Conservation (phyloP, 2,888 invertebrate genomes). For the Helicoverpa assulta region DNA sequence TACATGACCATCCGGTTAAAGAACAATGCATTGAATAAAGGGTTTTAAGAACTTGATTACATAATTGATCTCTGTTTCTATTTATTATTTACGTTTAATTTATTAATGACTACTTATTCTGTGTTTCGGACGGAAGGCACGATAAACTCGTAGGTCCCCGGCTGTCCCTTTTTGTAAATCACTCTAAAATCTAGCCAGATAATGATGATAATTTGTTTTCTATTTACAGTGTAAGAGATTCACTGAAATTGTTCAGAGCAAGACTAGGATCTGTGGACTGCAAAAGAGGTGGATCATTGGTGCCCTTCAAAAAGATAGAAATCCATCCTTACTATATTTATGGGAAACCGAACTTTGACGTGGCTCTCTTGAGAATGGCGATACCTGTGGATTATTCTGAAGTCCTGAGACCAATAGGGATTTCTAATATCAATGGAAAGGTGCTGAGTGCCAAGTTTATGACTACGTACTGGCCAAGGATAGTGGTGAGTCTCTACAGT, state of each 20-base stretch:
- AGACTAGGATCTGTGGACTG: conserved; percentile 81
- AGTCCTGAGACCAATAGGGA: conserved; percentile 71
- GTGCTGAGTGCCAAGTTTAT: conserved; percentile 77
- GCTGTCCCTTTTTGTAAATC: too few relatives aligned
- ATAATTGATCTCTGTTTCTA: too few relatives aligned
- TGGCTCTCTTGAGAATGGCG: conserved; percentile 75
- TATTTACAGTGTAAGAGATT: conserved; percentile 78
- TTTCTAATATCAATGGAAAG: conserved; percentile 69
- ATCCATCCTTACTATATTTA: conserved; percentile 76
- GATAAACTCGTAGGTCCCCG: too few relatives aligned
- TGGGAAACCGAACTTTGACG: conserved; percentile 73
- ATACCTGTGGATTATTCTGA: conserved; percentile 61
- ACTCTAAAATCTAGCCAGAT: too few relatives aligned
- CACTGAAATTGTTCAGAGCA: conserved; percentile 77
- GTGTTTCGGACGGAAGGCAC: too few relatives aligned
- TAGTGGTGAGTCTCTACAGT: conserved; percentile 77
- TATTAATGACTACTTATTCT: too few relatives aligned
- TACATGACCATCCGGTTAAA: neutral
- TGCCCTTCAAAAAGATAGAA: conserved; percentile 73
- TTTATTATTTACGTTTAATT: too few relatives aligned
- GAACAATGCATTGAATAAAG: neutral
- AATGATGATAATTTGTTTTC: neutral
- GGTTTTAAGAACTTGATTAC: too few relatives aligned
- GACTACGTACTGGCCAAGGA: conserved; percentile 82
- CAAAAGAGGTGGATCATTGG: conserved; percentile 76